These are phyloP conservation scores for Drosophila punjabiensis DNA, from an alignment of 1,140 invertebrate species.

Conservation along the genomic window DNA sequence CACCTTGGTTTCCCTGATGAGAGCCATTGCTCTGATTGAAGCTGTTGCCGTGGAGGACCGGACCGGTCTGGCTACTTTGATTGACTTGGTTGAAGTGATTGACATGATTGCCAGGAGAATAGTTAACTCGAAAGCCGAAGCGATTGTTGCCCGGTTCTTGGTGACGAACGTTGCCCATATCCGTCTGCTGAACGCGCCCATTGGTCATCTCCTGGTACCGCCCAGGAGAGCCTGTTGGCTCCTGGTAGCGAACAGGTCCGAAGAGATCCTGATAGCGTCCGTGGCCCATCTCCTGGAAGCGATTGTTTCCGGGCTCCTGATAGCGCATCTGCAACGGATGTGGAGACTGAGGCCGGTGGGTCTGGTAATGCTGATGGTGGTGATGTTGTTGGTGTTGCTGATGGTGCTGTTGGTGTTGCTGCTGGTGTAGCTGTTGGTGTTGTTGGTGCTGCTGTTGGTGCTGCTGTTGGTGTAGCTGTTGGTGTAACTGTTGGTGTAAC, in stretches of 20 bases:
- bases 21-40: background rate
- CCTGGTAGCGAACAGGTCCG: background rate
- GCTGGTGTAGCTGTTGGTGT: background rate
- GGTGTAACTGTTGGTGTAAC: fast-evolving
- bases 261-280: background rate
- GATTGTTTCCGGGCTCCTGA: background rate
- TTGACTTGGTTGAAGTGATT: background rate
- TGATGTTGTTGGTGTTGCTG: background rate
- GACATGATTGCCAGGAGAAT: background rate
- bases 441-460: background rate
- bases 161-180: constrained; percentile 3
- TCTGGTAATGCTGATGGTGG: background rate
- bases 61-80: background rate
- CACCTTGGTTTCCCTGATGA: too few species aligned
- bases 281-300: background rate
- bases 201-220: background rate
- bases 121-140: background rate
- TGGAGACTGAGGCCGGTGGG: background rate
- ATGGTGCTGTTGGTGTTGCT: too few species aligned
- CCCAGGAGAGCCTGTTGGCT: background rate
- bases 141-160: background rate
- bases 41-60: background rate
- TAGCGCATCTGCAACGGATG: background rate
- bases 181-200: background rate
- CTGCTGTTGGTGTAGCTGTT: background rate